Base-by-base conservation (phyloP, 2,888 invertebrate species). In the Philhelius pedissequus region DNA sequence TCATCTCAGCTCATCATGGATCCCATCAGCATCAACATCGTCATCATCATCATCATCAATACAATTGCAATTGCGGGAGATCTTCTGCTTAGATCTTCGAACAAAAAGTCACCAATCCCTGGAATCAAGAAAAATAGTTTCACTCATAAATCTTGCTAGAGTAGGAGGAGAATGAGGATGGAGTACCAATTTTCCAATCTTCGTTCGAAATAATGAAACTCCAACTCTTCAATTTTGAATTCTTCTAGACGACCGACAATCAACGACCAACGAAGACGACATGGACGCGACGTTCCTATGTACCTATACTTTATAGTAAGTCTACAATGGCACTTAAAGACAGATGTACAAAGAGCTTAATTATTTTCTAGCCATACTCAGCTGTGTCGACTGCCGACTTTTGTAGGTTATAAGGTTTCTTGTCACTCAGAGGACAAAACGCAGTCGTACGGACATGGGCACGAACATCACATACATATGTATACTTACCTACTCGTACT, bases 391-490 rank as follows among this genome's bases (percentile, higher is more conserved):
- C n/a, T 50, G 60, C 25, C 9, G 75, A 30, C 56, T 69, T 84
- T 84, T 84, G 70, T 84, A 66, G 84, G 80, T 80, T 84, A 84
- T 52, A 80, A 80, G 80, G 84, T 70, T 83, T 70, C 64, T 50
- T 32, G 64, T 52, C 30, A 35, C 20, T 35, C 30, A 8, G 83
- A 64, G 64, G 79, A 74, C 40, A 50, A 62, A 56, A 70, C 40
- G 54, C 66, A 20, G 48, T 52, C 52, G 30, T 4, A n/a, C n/a
- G n/a, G n/a, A n/a, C n/a, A n/a, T n/a, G n/a, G n/a, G n/a, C n/a
- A n/a, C n/a, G n/a, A n/a, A n/a, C n/a, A n/a, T n/a, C n/a, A n/a
- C n/a, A n/a, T n/a, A n/a, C 3, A 18, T 11, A 8, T 32, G 38
- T n/a, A 40, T 22, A 15, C n/a, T n/a, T 25, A 52, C 15, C 32